Percentiles rank a stretch among this genome's conserved stretches.
Conservation (phyloP, 2,888 invertebrate genomes). For the Scrobipalpa atriplicella region DNA sequence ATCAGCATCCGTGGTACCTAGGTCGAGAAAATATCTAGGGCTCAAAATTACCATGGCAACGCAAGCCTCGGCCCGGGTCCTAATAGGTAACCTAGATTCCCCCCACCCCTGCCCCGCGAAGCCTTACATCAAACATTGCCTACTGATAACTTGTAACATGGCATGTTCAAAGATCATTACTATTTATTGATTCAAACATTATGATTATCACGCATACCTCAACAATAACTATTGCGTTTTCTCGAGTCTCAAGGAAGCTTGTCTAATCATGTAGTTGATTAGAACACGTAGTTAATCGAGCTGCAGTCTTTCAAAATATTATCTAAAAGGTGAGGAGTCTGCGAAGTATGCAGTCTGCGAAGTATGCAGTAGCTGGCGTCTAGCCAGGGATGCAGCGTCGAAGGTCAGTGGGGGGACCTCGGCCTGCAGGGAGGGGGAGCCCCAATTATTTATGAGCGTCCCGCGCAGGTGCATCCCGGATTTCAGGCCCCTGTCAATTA, state of each 20-base stretch:
- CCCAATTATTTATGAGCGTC: conserved; percentile 60
- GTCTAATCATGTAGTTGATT: not conserved
- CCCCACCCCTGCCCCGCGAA: conserved; percentile 40
- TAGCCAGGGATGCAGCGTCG: conserved; percentile 72
- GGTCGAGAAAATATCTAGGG: conserved; percentile 31
- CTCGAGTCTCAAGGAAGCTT: not conserved
- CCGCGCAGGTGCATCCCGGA: conserved; percentile 71
- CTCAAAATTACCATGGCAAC: conserved; percentile 41
- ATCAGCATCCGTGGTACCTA: conserved; percentile 15
- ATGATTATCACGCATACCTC: not conserved
- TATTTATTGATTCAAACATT: not conserved
- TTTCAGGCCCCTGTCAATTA: conserved; percentile 40
- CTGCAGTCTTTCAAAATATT: conserved; percentile 38
- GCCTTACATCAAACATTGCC: conserved; percentile 38
- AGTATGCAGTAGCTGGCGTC: conserved; percentile 53
- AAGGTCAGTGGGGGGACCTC: conserved; percentile 56
- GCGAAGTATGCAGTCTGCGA: conserved; percentile 49
- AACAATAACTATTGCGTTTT: not conserved
- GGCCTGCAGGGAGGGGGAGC: conserved; percentile 41
- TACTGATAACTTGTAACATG: conserved; percentile 28
- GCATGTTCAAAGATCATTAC: not conserved
- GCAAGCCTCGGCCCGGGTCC: conserved; percentile 37
- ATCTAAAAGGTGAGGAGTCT: conserved; percentile 43
- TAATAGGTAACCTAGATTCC: conserved; percentile 43
- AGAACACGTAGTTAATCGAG: not conserved